phyloP scores from a whole-genome alignment of 2,113 vertebrate species.

The Mus pahari region DNA sequence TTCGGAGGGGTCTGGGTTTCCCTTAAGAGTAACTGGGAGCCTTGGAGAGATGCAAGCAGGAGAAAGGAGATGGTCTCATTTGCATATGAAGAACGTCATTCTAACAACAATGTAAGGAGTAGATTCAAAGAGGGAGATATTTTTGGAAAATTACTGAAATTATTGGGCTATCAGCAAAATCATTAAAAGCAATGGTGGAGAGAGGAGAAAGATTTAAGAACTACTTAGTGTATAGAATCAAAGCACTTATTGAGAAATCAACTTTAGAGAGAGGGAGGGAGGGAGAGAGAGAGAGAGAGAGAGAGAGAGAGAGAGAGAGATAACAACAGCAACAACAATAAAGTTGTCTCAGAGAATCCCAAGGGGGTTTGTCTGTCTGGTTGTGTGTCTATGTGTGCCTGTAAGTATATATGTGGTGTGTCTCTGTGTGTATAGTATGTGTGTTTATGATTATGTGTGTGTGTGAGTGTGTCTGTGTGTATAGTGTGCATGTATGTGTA shows the following conservation, averaged over 20 bases:
- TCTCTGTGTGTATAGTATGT: no score
- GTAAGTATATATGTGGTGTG: no score
- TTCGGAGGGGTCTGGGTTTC: not conserved
- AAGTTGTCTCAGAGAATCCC: not conserved
- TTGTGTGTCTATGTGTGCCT: not conserved
- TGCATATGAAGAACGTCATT: constrained; percentile 20
- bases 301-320: no score
- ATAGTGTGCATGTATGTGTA: no score
- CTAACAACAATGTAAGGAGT: not conserved
- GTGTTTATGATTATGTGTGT: not conserved
- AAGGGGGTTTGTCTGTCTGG: not conserved
- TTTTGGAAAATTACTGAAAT: constrained; percentile 34
- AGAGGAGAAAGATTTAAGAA: not conserved
- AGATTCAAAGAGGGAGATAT: not conserved
- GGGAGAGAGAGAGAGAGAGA: not conserved
- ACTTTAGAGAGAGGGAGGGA: not conserved
- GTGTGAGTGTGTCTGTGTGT: no score
- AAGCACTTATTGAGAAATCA: not conserved
- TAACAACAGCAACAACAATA: not conserved
- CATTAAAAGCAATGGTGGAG: constrained; percentile 15
- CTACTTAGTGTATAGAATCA: not conserved
- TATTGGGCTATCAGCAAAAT: not conserved
- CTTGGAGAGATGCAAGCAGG: not conserved
- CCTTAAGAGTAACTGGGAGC: not conserved
- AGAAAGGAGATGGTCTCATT: not conserved